phyloP scores from a whole-genome alignment of 2,797 vertebrate genomes.

The Enteromius unitaeniatus region DNA sequence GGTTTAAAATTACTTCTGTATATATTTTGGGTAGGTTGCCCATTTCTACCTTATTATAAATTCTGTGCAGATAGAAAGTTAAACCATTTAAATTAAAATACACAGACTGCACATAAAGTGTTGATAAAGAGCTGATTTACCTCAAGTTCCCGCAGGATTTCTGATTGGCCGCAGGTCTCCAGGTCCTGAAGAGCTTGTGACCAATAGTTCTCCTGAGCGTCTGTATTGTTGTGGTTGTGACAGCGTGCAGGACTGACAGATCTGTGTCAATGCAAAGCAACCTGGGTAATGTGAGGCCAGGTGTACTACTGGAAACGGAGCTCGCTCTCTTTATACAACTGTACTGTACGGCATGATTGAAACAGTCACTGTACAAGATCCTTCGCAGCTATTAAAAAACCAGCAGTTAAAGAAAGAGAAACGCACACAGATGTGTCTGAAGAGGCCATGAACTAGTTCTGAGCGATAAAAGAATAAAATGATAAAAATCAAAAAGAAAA shows the following conservation, averaged over 20 bases:
- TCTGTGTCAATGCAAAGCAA: conserved; percentile 93
- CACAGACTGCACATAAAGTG: not conserved
- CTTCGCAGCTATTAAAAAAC: conserved; percentile 37
- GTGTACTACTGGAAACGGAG: conserved; percentile 53
- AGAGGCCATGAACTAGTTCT: conserved; percentile 72
- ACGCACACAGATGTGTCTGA: conserved; percentile 61
- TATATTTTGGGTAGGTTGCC: not conserved
- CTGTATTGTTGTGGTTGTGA: conserved; percentile 85
- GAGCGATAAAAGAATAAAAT: conserved; percentile 76
- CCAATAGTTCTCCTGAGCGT: conserved; percentile 94
- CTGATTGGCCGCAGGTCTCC: conserved; percentile 97
- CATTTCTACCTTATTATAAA: not conserved
- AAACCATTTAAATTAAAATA: not conserved
- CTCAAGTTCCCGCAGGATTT: conserved; percentile 97
- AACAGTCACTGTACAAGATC: conserved; percentile 13
- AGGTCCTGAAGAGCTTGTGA: conserved; percentile 96
- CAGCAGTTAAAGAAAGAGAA: conserved; percentile 21
- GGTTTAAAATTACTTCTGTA: not conserved
- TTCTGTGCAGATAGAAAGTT: not conserved
- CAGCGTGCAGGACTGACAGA: conserved; percentile 87
- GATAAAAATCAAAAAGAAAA: conserved; percentile 72
- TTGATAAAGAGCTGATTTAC: conserved; percentile 73
- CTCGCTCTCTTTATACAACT: conserved; percentile 52
- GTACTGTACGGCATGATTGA: conserved; percentile 3
- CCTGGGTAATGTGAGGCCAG: conserved; percentile 76